Evolutionary conservation across 2,113 vertebrate species (phyloP), one percentile per base, ranked within the genome.

Genomic region (Aptenodytes patagonicus): DNA sequence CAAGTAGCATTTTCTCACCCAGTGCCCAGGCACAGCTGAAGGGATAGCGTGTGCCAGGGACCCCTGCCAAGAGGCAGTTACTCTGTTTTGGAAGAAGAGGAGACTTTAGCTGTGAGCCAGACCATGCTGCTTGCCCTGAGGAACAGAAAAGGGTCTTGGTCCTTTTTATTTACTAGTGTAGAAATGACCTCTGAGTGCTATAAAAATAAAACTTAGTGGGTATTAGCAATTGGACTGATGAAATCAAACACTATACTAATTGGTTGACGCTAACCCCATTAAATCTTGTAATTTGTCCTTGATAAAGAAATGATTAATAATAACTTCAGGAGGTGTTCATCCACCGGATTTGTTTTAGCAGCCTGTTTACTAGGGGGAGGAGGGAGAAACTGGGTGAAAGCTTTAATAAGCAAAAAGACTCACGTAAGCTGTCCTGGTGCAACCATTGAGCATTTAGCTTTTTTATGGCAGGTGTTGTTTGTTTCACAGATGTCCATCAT

Each of bases 381-480:
- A 89, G 21, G 12, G 14, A 81, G 14, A 64, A 61, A 17, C 11
- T 15, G 22, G 13, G 20, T 36, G 36, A 52, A 82, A 85, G 8
- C 22, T 75, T 16, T 40, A 36, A 49, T 26, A 85, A 95, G 34
- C 32, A 92, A 34, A 91, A 87, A 38, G 52, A 97, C 99, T 98
- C 97, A 99, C 99, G 64, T 62, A 42, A 98, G 96, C 81, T 91
- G 93, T 94, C 98, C 99, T 0, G 99, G 99, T 31, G 87, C 94
- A 16, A 95, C 29, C 5, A 98, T 99, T 70, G 79, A 90, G 15
- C 99, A 99, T 85, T 98, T 97, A 31, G 99, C 99, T 25, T 99
- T 98, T 94, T 86, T 97, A 92, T 99, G 98, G 85, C 99, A 99
- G 40, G 98, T 98, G 78, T 98, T 98, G 32, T 97, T 97, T 3